Evolutionary conservation across 2,888 invertebrate species (phyloP).

Genomic region (Nomada fabriciana): DNA sequence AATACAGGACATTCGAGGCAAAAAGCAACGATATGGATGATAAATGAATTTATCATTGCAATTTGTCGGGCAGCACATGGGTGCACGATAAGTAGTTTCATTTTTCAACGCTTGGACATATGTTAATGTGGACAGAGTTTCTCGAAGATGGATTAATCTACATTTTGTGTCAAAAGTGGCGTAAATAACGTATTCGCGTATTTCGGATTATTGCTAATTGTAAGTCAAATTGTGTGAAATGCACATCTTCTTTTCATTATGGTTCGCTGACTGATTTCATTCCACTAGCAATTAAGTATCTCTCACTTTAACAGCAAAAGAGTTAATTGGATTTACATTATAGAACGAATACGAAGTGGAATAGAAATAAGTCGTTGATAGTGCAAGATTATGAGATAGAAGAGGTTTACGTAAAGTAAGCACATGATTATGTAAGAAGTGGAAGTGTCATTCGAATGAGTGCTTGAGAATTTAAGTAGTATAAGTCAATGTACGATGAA

Average conservation of each 20-base stretch:
- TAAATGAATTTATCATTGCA: constrained; percentile 7
- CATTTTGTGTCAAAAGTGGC: neutral
- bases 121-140: neutral
- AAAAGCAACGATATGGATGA: neutral
- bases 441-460: neutral
- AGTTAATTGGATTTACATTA: constrained; percentile 42
- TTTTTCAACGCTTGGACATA: neutral
- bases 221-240: constrained; percentile 17
- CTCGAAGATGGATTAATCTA: constrained; percentile 19
- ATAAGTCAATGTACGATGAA: neutral
- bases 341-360: constrained; percentile 30
- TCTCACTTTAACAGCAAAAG: constrained; percentile 28
- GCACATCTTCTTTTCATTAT: constrained; percentile 10
- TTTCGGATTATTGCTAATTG: constrained; percentile 22
- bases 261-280: constrained; percentile 1
- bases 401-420: neutral
- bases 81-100: constrained; percentile 12
- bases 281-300: constrained; percentile 28
- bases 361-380: constrained; percentile 4
- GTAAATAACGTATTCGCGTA: constrained; percentile 11
- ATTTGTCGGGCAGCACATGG: neutral
- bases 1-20: neutral
- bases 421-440: neutral
- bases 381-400: neutral
- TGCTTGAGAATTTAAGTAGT: neutral